Evolutionary conservation across 2,888 invertebrate genomes (phyloP).

Genomic region (Eupithecia dodoneata): DNA sequence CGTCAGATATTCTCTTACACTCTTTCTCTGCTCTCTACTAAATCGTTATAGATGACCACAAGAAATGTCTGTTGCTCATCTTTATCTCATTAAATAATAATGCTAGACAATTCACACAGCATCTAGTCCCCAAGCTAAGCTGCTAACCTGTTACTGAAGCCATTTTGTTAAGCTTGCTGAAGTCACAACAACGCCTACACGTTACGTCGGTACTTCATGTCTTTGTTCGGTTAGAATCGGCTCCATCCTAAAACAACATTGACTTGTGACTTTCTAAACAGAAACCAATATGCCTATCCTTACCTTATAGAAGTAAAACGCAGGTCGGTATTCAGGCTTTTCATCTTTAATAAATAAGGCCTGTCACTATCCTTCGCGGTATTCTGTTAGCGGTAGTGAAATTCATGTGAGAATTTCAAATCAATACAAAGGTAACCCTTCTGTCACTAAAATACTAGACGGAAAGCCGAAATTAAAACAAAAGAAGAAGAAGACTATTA

Average conservation of each 20-base stretch:
- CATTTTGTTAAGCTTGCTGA: not conserved
- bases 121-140: too few relatives aligned
- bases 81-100: not conserved
- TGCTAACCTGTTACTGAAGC: not conserved
- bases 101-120: too few relatives aligned
- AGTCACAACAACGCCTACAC: conserved; percentile 7
- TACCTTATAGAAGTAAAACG: not conserved
- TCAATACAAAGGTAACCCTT: too few relatives aligned
- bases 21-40: not conserved
- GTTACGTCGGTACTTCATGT: conserved; percentile 9
- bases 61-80: not conserved
- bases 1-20: not conserved
- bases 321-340: not conserved
- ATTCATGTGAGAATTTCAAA: not conserved
- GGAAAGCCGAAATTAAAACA: too few relatives aligned
- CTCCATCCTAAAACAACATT: conserved; percentile 76
- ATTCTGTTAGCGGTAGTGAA: not conserved
- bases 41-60: not conserved
- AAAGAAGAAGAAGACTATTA: too few relatives aligned
- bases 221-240: conserved; percentile 47
- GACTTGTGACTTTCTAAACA: conserved; percentile 67
- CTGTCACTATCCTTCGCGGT: too few relatives aligned
- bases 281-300: conserved; percentile 30
- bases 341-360: not conserved
- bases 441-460: too few relatives aligned